A percentile compares a stretch with the other conserved stretches of the same genome.
phyloP scores from a whole-genome alignment of 2,113 vertebrate genomes.

The Micronycteris hirsuta region DNA sequence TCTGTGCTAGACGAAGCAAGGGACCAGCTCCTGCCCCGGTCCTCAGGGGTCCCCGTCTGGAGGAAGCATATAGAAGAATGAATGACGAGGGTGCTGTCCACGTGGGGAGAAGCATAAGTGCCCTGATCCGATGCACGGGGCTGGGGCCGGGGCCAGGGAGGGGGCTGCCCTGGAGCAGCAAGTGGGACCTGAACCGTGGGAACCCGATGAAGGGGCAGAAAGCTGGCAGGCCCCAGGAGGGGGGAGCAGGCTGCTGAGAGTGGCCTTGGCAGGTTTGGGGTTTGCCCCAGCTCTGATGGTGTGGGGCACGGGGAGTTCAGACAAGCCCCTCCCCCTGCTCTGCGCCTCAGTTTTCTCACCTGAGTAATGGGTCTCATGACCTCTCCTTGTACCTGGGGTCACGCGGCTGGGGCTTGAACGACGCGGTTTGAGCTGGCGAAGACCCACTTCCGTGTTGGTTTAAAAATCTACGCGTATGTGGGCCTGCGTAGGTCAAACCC shows the following conservation, averaged over 20 bases:
- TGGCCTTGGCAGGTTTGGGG: neutral
- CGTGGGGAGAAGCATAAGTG: neutral
- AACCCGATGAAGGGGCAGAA: neutral
- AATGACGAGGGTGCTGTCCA: accelerated
- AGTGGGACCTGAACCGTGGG: neutral
- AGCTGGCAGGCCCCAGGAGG: accelerated
- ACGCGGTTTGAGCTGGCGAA: neutral
- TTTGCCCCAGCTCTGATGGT: accelerated
- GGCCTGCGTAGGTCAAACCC: neutral
- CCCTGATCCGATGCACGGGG: accelerated
- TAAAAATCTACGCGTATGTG: no score
- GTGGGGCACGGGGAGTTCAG: neutral
- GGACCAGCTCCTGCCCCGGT: neutral
- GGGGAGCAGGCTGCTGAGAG: neutral
- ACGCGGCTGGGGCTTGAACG: neutral
- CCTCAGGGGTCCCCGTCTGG: neutral
- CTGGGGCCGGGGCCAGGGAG: neutral
- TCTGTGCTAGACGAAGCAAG: neutral
- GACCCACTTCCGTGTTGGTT: neutral
- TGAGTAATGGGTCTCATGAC: neutral
- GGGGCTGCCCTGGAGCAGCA: accelerated
- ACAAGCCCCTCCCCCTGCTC: neutral
- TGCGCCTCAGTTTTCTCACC: neutral
- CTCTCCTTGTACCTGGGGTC: neutral
- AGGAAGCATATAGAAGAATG: neutral